Conservation (phyloP, 2,113 vertebrate species). For the Phylloscopus trochiloides region DNA sequence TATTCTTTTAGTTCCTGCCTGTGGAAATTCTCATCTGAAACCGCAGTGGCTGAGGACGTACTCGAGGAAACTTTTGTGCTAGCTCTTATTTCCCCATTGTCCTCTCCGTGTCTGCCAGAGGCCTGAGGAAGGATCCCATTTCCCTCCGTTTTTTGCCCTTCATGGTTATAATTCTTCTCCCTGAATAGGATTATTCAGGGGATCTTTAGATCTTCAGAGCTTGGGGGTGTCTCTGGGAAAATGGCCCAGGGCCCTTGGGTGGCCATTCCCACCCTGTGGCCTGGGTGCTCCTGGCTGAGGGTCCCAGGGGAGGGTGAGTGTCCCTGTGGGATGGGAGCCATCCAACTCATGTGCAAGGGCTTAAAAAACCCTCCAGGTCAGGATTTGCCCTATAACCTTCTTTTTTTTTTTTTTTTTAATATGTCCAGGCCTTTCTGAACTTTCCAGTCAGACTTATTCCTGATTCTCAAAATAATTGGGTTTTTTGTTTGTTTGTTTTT, state of each 20-base stretch:
- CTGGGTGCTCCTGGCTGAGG: not conserved
- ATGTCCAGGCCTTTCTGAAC: not conserved
- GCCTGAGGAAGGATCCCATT: slow-evolving; percentile 37
- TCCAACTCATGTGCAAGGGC: not conserved
- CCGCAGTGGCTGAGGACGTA: not conserved
- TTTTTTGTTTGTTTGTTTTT: not conserved
- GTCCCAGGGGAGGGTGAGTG: accelerated
- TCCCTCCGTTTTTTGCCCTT: slow-evolving; percentile 36
- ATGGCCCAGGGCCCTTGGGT: not conserved
- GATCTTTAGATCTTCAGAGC: slow-evolving; percentile 34
- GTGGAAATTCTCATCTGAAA: slow-evolving; percentile 52
- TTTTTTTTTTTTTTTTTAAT: not conserved
- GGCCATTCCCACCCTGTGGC: not conserved
- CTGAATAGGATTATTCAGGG: slow-evolving; percentile 46
- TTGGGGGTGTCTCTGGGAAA: not conserved
- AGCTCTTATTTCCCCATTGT: slow-evolving; percentile 33
- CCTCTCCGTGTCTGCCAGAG: not conserved
- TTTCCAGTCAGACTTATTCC: not conserved
- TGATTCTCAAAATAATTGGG: not conserved
- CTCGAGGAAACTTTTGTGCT: slow-evolving; percentile 17
- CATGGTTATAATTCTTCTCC: slow-evolving; percentile 33
- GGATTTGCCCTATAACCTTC: not conserved
- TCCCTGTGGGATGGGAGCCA: not conserved
- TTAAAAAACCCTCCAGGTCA: not conserved
- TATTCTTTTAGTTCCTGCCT: slow-evolving; percentile 25